Percentiles rank a stretch among this genome's conserved stretches.
Evolutionary conservation across 2,888 invertebrate genomes (phyloP).

Genomic region (Parnassius glacialis): DNA sequence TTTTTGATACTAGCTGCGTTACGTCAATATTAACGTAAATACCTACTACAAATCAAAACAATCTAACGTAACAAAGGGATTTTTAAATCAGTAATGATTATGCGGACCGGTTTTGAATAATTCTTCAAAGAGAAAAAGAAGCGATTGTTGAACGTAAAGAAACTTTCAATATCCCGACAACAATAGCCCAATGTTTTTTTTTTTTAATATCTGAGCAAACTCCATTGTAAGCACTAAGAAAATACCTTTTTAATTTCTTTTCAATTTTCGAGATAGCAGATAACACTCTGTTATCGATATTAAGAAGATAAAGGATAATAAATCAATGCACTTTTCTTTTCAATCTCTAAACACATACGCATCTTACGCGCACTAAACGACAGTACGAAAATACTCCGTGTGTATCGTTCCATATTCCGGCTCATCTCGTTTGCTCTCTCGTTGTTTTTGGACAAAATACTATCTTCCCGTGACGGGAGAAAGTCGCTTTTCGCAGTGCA

Average conservation of each 20-base stretch:
- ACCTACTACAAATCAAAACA: constrained; percentile 48
- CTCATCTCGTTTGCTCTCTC: constrained; percentile 57
- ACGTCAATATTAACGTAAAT: constrained; percentile 61
- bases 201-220: constrained; percentile 35
- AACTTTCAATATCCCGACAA: constrained; percentile 71
- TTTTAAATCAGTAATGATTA: constrained; percentile 34
- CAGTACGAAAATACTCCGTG: constrained; percentile 74
- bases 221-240: constrained; percentile 50
- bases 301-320: constrained; percentile 38
- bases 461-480: constrained; percentile 60
- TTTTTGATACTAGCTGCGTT: constrained; percentile 51
- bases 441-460: constrained; percentile 59
- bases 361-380: constrained; percentile 59
- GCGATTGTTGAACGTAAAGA: constrained; percentile 50
- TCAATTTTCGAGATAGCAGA: neutral
- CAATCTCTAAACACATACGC: constrained; percentile 48
- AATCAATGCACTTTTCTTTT: constrained; percentile 67
- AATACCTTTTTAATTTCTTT: constrained; percentile 14
- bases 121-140: constrained; percentile 59
- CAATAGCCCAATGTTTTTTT: constrained; percentile 59
- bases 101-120: constrained; percentile 20
- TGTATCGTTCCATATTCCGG: constrained; percentile 73
- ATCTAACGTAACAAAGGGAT: constrained; percentile 29
- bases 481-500: constrained; percentile 70
- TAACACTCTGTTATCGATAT: too few species aligned